Percentiles rank a stretch among this genome's conserved stretches.
These are phyloP conservation scores for Neoniphon sammara DNA, from an alignment of 2,797 vertebrate genomes.

Conservation along the genomic window DNA sequence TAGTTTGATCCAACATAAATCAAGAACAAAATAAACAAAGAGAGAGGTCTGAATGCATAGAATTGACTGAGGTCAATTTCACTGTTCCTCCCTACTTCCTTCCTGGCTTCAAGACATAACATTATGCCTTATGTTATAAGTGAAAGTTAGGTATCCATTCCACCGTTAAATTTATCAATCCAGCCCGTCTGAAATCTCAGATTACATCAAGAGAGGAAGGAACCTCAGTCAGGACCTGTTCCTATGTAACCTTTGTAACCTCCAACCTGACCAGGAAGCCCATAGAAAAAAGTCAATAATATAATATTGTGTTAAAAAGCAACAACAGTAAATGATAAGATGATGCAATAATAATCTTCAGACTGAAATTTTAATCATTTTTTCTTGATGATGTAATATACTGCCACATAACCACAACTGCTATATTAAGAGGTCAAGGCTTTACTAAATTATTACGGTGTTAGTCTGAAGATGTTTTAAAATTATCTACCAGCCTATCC, in stretches of 20 bases:
- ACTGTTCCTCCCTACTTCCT: background rate
- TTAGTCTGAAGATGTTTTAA: no score
- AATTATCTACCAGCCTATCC: no score
- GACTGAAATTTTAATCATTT: no score
- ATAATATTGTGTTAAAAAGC: no score
- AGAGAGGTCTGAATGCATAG: background rate
- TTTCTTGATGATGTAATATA: no score
- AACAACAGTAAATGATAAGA: no score
- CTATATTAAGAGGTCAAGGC: no score
- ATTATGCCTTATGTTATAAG: background rate
- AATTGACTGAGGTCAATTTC: background rate
- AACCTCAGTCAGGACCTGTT: background rate
- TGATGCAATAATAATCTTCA: no score
- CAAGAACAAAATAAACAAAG: background rate
- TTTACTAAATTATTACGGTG: no score
- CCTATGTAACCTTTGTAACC: slow-evolving; percentile 9
- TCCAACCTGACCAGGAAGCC: background rate
- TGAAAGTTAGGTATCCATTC: background rate
- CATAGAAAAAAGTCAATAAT: background rate
- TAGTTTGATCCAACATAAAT: background rate
- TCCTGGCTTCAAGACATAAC: background rate
- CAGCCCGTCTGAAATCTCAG: background rate
- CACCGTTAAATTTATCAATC: background rate
- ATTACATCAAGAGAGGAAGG: background rate
- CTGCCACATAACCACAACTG: no score